Evolutionary conservation across 2,888 invertebrate genomes (phyloP), one percentile per base, ranked within the genome.

Genomic region (Phragmatobia fuliginosa): DNA sequence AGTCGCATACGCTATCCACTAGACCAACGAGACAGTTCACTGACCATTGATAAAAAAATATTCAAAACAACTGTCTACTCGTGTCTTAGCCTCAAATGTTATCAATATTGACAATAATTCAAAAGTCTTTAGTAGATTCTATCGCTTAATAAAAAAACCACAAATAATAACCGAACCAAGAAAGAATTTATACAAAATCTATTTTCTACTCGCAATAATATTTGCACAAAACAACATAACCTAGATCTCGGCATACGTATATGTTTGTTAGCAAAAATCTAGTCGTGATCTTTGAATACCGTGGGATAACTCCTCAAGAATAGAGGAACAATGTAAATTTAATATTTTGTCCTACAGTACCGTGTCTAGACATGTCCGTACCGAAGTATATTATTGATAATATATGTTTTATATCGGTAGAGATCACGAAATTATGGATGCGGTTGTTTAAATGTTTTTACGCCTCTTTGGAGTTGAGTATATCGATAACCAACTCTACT

Each of bases 241-340:
- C 72, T 72, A 76, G 78, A 75, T 63, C 62, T 72, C 14, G 25
- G 16, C 16, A 25, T 25, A 28, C 16, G 2, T 56, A 56, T 28
- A 56, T 6, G 16, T 80, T 79, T 81, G 80, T 77, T 74, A 74
- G 76, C 81, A 83, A 90, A 89, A 87, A 84, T 85, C 80, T 71
- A 83, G 87, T 92, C 92, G 92, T 92, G 92, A 91, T 90, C 86
- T 72, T 64, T 75, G 72, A 77, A 76, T 78, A 83, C 85, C 89
- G 87, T 87, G 88, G 85, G 88, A 83, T 83, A 85, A 83, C 85
- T 86, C 87, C 76, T 77, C 66, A 67, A 63, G 81, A 83, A 83
- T 87, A 84, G 79, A 80, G 83, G 83, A 84, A 66, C 75, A 86
- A 86, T 84, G 84, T 84, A 87, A 89, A 88, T 87, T 87, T 88